Evolutionary conservation across 2,888 invertebrate genomes (phyloP), one percentile per base, ranked within the genome.

Genomic region (Athalia rosae): DNA sequence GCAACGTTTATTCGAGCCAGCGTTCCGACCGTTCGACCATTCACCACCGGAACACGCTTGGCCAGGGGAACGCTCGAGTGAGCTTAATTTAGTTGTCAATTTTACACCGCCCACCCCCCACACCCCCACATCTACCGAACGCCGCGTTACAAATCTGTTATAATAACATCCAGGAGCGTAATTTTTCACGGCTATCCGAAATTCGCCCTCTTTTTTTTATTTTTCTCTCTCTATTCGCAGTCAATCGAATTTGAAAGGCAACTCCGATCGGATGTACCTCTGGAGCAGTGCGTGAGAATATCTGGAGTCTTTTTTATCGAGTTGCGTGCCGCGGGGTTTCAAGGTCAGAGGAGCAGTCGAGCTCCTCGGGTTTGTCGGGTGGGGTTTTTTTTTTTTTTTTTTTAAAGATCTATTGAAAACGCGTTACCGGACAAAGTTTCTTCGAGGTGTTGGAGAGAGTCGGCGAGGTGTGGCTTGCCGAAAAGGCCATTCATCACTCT

Each of bases 401-500:
- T 74, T 56, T 61, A 11, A 28, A 48, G 58, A 59, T 74, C 74
- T 48, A 74, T 74, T 74, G 74, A 74, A 62, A 62, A 74, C 74
- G 61, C 74, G 74, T 74, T 74, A 74, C 74, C 74, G 61, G 74
- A 61, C 74, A 59, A 74, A 74, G 61, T 74, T 74, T 79, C 78
- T 71, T 63, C 78, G 79, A 76, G 73, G 64, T 67, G 80, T 79
- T 78, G 79, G 78, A 66, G 78, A 59, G 69, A 78, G 73, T 79
- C 63, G 56, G 79, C 66, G 62, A 63, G 78, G 79, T 80, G 77
- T 78, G 79, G 82, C 77, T 79, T 80, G 81, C 76, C 78, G 77
- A 79, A 82, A 81, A 80, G 80, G 78, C 79, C 82, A 83, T 83
- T 80, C 81, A 79, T 83, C 81, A 81, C 80, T 78, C 79, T 78